A percentile compares a stretch with the other conserved stretches of the same genome.
Evolutionary conservation across 2,888 invertebrate genomes (phyloP).

Genomic region (Nasonia oneida): DNA sequence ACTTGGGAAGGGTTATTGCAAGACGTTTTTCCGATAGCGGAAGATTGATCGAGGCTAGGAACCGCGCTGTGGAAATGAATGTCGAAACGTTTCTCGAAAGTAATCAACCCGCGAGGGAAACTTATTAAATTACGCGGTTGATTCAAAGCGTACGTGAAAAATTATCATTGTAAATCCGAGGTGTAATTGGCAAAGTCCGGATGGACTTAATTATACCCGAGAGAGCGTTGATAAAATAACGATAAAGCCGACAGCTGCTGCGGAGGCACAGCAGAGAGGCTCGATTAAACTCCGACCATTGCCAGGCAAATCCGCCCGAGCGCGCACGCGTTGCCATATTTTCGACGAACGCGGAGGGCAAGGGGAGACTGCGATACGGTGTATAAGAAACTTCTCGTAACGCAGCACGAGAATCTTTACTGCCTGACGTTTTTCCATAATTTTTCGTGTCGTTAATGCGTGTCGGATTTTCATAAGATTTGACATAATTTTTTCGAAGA

Average conservation of each 20-base stretch:
- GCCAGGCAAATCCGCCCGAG: conserved; percentile 30
- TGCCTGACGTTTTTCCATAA: not conserved
- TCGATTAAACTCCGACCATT: conserved; percentile 69
- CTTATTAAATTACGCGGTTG: conserved; percentile 20
- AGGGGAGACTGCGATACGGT: not conserved
- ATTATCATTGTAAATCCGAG: conserved; percentile 54
- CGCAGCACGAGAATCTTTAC: not conserved
- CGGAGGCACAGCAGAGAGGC: conserved; percentile 51
- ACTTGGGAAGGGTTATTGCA: no score
- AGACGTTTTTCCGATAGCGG: no score
- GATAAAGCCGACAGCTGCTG: conserved; percentile 71
- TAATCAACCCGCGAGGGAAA: not conserved
- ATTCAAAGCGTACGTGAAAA: conserved; percentile 31
- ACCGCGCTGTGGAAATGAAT: no score
- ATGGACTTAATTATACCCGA: conserved; percentile 69
- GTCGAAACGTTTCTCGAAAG: no score
- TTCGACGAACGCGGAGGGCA: not conserved
- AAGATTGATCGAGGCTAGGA: no score
- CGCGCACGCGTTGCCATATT: conserved; percentile 29
- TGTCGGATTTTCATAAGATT: no score
- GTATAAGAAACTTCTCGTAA: conserved; percentile 21
- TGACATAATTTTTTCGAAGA: no score
- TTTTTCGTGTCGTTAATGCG: no score
- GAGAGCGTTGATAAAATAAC: conserved; percentile 67
- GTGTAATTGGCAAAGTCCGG: conserved; percentile 62